Base-by-base conservation (phyloP, 2,797 vertebrate genomes). In the Pseudopleuronectes americanus region DNA sequence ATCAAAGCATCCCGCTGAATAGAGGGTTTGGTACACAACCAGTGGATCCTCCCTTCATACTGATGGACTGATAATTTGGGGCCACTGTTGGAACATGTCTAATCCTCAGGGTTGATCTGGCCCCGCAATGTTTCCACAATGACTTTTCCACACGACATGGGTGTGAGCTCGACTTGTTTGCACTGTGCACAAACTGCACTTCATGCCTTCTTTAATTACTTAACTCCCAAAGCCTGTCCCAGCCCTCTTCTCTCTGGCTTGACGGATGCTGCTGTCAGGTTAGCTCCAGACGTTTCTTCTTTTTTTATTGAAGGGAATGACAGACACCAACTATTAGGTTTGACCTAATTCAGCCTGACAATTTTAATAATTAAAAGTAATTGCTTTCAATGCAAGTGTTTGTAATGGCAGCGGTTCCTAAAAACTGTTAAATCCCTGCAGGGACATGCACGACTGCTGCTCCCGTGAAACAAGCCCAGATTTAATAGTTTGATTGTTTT, bases 161-260 rank as follows among this genome's bases (percentile, higher is more conserved):
- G 71, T 80, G 81, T 76, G 74, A 74, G 64, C 54, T 66, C 13
- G 57, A 57, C 67, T 69, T 83, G 79, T 81, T 80, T 81, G 64
- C 66, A 54, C 57, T 24, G 4, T 14, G 45, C 67, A 71, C 63
- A 65, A 60, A 45, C 14, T 19, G 45, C 67, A 72, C 63, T 64
- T n/a, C n/a, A n/a, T 62, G 48, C 14, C 64, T 80, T 57, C 78
- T 79, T 57, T 69, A 66, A 79, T 81, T 65, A 45, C 69, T 57
- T 51, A 68, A 71, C 45, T 65, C 61, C 59, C 24, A 60, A 67
- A 82, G 41, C 57, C 61, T 19, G 24, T 52, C 61, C 57, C 23
- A 38, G 51, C 65, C 47, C 48, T 65, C 17, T 71, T 83, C 77
- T 60, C 17, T 80, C 61, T 74, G 36, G 57, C 71, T 72, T 71